phyloP scores from a whole-genome alignment of 2,113 vertebrate genomes.

The Pantherophis guttatus region DNA sequence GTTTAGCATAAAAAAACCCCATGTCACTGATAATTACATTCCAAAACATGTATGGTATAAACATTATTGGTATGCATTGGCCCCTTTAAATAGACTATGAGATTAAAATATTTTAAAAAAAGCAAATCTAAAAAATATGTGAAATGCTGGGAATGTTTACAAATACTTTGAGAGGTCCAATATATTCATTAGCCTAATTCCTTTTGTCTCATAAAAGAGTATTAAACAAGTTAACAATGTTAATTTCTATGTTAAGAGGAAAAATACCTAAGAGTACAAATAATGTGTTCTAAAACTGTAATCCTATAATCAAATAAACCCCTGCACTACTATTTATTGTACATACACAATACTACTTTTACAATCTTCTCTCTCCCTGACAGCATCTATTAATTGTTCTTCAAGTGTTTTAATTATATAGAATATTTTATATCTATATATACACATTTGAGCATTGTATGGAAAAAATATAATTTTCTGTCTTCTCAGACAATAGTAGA shows the following conservation, averaged over 20 bases:
- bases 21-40: neutral
- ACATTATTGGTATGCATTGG: neutral
- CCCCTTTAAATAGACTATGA: neutral
- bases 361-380: neutral
- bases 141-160: neutral
- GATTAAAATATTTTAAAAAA: neutral
- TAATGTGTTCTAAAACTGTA: neutral
- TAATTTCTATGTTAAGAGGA: neutral
- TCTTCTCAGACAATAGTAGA: neutral
- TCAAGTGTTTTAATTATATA: neutral
- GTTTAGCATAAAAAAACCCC: neutral
- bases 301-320: neutral
- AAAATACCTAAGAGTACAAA: neutral
- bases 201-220: neutral
- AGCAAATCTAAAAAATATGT: neutral
- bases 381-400: neutral
- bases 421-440: neutral
- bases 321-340: neutral
- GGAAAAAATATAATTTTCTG: neutral
- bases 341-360: neutral
- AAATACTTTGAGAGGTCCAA: neutral
- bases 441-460: neutral
- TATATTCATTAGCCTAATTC: neutral
- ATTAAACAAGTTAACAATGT: neutral
- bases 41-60: neutral